These are phyloP conservation scores for Caenorhabditis elegans DNA, from an alignment of 1,140 invertebrate genomes.

Conservation along the genomic window DNA sequence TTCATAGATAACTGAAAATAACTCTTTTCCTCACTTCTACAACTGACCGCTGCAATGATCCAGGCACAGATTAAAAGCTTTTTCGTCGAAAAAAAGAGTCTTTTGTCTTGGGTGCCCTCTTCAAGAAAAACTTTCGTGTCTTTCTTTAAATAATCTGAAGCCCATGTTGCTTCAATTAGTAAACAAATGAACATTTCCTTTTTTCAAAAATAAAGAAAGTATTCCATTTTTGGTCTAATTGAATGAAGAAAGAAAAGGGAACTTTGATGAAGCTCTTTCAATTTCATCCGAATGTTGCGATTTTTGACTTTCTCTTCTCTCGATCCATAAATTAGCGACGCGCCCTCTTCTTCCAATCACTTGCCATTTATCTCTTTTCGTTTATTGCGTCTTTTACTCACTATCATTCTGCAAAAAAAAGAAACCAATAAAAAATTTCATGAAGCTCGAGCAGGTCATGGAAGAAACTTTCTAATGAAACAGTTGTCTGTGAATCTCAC, in stretches of 20 bases:
- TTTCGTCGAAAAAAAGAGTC: not conserved
- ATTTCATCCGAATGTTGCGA: not conserved
- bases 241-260: too few species aligned
- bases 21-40: not conserved
- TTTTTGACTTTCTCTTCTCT: not conserved
- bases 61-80: slow-evolving; percentile 4
- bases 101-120: not conserved
- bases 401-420: not conserved
- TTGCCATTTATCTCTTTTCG: not conserved
- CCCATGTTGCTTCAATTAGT: not conserved
- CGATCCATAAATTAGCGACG: not conserved
- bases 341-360: not conserved
- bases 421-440: not conserved
- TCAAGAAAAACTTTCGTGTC: not conserved
- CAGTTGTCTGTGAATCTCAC: not conserved
- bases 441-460: not conserved
- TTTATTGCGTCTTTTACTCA: not conserved
- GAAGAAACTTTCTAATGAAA: not conserved
- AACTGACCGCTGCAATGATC: not conserved
- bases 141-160: not conserved
- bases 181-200: slow-evolving; percentile 15
- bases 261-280: not conserved
- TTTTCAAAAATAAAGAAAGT: not conserved
- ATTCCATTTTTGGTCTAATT: too few species aligned
- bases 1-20: not conserved